Conservation (phyloP, 1,140 invertebrate species). For the Asbolus verrucosus region DNA sequence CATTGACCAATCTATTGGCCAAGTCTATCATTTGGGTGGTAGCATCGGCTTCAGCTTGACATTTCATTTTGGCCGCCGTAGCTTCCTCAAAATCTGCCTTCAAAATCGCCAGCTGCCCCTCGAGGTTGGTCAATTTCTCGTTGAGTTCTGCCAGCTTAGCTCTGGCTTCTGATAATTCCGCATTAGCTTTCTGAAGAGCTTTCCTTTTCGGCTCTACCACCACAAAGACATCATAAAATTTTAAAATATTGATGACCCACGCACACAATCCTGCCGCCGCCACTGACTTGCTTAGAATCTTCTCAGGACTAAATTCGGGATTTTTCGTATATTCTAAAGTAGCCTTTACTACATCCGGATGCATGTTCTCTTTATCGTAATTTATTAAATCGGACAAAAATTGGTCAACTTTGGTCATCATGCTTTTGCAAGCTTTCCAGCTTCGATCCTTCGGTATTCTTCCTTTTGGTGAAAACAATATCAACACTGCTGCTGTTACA, state of each 20-base stretch:
- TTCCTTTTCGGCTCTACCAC: slow-evolving; percentile 92
- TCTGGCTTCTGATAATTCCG: slow-evolving; percentile 83
- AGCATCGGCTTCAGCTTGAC: slow-evolving; percentile 87
- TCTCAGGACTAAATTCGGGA: slow-evolving; percentile 87
- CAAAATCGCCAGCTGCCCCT: slow-evolving; percentile 80
- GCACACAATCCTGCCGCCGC: slow-evolving; percentile 93
- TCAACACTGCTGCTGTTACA: slow-evolving; percentile 88
- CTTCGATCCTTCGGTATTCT: slow-evolving; percentile 93
- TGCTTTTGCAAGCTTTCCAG: slow-evolving; percentile 91
- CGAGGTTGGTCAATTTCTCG: slow-evolving; percentile 57
- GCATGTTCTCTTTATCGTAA: slow-evolving; percentile 96
- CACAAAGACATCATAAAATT: slow-evolving; percentile 92
- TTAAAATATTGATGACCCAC: slow-evolving; percentile 94
- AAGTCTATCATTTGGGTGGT: slow-evolving; percentile 88
- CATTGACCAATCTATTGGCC: slow-evolving; percentile 92
- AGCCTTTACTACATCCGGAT: slow-evolving; percentile 85
- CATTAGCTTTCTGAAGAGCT: slow-evolving; percentile 83
- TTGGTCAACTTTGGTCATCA: slow-evolving; percentile 87
- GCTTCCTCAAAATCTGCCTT: slow-evolving; percentile 87
- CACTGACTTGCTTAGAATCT: slow-evolving; percentile 86
- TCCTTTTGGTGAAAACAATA: slow-evolving; percentile 85
- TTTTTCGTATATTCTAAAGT: slow-evolving; percentile 71
- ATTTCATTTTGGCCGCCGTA: slow-evolving; percentile 86
- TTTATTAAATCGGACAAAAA: slow-evolving; percentile 88
- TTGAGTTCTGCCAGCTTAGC: slow-evolving; percentile 77